These are phyloP conservation scores for Drosophila pseudotakahashii DNA, from an alignment of 2,888 invertebrate species.

Conservation along the genomic window DNA sequence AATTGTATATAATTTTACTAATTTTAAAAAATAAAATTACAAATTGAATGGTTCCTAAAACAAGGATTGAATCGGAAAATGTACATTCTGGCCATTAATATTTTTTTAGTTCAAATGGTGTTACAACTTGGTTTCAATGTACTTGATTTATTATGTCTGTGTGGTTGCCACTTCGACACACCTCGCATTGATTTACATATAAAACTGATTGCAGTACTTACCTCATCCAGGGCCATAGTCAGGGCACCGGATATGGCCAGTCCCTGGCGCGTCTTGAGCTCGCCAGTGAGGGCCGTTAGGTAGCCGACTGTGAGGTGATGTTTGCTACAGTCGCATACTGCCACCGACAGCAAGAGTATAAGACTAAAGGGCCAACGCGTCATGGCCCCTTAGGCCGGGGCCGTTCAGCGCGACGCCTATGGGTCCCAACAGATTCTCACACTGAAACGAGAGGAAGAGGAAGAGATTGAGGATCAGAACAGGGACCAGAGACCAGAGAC, in stretches of 20 bases:
- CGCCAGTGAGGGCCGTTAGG: constrained; percentile 92
- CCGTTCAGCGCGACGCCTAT: constrained; percentile 87
- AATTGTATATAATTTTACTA: no score
- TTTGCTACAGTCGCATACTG: constrained; percentile 85
- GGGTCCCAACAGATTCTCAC: constrained; percentile 84
- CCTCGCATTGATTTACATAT: background rate
- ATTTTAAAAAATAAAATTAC: no score
- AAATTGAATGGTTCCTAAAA: no score
- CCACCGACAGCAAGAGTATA: constrained; percentile 88
- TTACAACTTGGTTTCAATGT: no score
- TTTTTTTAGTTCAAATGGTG: no score
- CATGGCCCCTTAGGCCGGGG: constrained; percentile 85
- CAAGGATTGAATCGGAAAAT: no score
- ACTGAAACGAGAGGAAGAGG: constrained; percentile 64
- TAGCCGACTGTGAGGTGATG: constrained; percentile 91
- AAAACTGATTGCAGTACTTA: constrained; percentile 80
- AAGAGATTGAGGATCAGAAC: constrained; percentile 3
- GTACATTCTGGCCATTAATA: no score
- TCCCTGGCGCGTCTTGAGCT: constrained; percentile 91
- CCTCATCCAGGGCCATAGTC: constrained; percentile 93
- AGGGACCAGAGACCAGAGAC: background rate
- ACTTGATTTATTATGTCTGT: no score
- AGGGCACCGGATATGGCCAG: constrained; percentile 95
- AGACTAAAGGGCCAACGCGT: constrained; percentile 86
- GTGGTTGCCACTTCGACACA: no score